These are phyloP conservation scores for Trypoxylon attenuatum DNA, from an alignment of 2,888 invertebrate species.

Conservation along the genomic window DNA sequence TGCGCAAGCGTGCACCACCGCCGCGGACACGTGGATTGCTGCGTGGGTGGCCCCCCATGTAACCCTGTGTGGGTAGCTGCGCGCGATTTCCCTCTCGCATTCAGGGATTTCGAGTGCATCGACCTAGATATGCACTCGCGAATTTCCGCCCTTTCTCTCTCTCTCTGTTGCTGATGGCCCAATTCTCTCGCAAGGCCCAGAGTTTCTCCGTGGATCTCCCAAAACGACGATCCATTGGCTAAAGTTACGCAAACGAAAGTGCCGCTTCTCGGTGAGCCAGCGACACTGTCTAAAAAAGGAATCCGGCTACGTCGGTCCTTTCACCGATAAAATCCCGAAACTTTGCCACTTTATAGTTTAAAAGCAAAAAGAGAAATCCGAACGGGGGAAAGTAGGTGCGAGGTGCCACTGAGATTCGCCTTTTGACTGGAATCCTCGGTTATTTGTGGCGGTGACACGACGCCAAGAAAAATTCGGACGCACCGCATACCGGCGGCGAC, in stretches of 20 bases:
- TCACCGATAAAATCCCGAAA: constrained; percentile 51
- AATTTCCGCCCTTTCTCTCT: background rate
- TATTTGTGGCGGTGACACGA: background rate
- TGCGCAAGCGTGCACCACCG: too few species aligned
- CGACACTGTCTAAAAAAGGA: background rate
- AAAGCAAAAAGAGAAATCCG: constrained; percentile 55
- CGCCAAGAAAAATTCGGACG: background rate
- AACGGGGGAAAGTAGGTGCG: constrained; percentile 50
- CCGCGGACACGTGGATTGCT: too few species aligned
- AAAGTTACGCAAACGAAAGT: constrained; percentile 1
- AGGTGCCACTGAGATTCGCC: constrained; percentile 33
- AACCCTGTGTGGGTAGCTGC: constrained; percentile 22
- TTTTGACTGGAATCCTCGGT: constrained; percentile 18
- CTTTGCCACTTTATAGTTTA: constrained; percentile 42
- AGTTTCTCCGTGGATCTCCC: too few species aligned
- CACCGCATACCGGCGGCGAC: too few species aligned
- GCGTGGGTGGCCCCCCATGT: constrained; percentile 29
- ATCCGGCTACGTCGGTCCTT: constrained; percentile 37
- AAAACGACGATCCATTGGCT: too few species aligned
- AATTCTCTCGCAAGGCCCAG: too few species aligned
- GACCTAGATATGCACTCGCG: constrained; percentile 37
- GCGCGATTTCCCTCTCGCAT: constrained; percentile 40
- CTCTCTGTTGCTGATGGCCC: too few species aligned
- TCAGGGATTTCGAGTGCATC: constrained; percentile 43
- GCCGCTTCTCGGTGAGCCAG: background rate